Evolutionary conservation across 2,797 vertebrate species (phyloP).

Genomic region (Sebastes steindachneri): DNA sequence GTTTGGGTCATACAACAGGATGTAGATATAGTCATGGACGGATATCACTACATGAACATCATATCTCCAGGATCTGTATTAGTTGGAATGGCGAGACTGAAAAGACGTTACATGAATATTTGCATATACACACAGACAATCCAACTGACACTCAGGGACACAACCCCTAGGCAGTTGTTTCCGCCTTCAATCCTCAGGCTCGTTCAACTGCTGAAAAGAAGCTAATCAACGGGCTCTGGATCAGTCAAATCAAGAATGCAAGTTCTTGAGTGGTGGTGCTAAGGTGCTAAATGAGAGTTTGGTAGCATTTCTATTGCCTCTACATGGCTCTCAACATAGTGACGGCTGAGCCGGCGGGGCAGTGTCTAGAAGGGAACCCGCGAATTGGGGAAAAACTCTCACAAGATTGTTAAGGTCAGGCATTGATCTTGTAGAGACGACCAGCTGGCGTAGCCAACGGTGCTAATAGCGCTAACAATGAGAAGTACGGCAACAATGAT

Average conservation of each 20-base stretch:
- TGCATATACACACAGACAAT: background rate
- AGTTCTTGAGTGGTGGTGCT: background rate
- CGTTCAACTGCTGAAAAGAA: background rate
- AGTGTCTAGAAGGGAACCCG: no score
- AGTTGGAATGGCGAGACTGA: background rate
- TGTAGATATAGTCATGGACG: background rate
- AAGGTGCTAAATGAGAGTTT: no score
- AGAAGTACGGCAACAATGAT: no score
- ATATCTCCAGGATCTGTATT: background rate
- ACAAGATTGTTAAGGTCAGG: no score
- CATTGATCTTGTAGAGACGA: no score
- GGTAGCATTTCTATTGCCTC: no score
- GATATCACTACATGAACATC: background rate
- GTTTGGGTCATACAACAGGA: background rate
- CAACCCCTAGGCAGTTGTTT: background rate
- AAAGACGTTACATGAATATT: background rate
- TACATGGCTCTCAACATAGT: no score
- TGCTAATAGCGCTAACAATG: no score
- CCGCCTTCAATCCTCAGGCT: background rate
- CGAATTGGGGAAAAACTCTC: no score
- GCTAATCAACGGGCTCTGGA: slow-evolving; percentile 8
- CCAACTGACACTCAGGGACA: background rate
- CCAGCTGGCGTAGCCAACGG: no score
- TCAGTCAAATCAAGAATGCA: background rate
- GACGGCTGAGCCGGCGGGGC: no score